Conservation (phyloP, 2,888 invertebrate species). For the Limnephilus lunatus region DNA sequence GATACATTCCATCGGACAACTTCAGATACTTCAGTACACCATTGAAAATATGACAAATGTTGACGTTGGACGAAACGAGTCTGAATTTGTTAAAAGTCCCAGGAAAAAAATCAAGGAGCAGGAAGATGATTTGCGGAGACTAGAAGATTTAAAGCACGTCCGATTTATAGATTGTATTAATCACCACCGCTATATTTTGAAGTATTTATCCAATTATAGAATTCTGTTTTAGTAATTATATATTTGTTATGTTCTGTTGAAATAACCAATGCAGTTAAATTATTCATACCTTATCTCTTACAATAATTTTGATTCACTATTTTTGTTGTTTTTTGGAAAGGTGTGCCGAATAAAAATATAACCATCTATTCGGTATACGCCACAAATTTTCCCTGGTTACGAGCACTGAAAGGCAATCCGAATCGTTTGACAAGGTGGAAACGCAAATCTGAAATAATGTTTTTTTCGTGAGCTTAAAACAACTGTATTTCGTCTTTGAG, state of each 20-base stretch:
- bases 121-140: not conserved
- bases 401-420: not conserved
- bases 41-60: constrained; percentile 49
- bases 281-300: not conserved
- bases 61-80: not conserved
- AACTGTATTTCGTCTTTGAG: not conserved
- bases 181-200: constrained; percentile 62
- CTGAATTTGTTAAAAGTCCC: not conserved
- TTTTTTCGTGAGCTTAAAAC: too few relatives aligned
- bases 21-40: constrained; percentile 69
- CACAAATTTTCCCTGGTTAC: not conserved
- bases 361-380: not conserved
- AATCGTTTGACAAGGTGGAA: not conserved
- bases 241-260: not conserved
- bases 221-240: not conserved
- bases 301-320: not conserved
- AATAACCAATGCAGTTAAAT: not conserved
- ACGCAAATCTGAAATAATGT: not conserved
- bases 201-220: constrained; percentile 15
- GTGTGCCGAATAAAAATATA: not conserved
- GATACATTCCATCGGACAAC: constrained; percentile 73
- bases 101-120: not conserved
- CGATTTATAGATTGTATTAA: constrained; percentile 60
- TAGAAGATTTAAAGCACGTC: constrained; percentile 29
- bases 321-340: not conserved